Evolutionary conservation across 2,113 vertebrate genomes (phyloP).

Genomic region (zebrafish (Danio rerio)): DNA sequence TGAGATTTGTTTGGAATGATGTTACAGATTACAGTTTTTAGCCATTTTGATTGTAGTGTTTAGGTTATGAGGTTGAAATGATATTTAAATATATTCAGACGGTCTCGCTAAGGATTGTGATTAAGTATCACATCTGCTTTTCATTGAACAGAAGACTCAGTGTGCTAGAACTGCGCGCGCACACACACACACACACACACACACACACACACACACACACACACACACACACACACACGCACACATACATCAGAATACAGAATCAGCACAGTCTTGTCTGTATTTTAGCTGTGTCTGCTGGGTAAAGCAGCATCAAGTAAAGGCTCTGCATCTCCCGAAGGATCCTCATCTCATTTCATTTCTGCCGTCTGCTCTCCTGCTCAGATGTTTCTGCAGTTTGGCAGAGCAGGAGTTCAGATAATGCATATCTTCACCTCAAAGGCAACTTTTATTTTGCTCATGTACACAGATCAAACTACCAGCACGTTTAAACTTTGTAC

Average conservation of each 20-base stretch:
- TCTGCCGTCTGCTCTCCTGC: neutral
- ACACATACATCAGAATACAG: slow-evolving; percentile 5
- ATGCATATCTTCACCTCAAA: slow-evolving; percentile 9
- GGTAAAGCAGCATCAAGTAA: slow-evolving; percentile 4
- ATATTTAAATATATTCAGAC: slow-evolving; percentile 53
- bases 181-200: slow-evolving; percentile 24
- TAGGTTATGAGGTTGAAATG: slow-evolving; percentile 16
- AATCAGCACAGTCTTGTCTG: slow-evolving; percentile 2
- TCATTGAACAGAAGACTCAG: slow-evolving; percentile 45
- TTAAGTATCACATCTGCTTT: slow-evolving; percentile 43
- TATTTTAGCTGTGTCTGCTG: slow-evolving; percentile 6
- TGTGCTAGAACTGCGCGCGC: slow-evolving; percentile 35
- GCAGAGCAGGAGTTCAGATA: neutral
- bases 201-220: slow-evolving; percentile 38
- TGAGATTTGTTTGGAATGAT: neutral
- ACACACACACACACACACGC: no score
- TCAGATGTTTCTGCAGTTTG: slow-evolving; percentile 13
- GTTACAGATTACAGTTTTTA: neutral
- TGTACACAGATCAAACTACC: neutral
- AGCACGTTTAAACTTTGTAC: neutral
- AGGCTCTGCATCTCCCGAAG: neutral
- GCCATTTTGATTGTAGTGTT: neutral
- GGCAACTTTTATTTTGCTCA: neutral
- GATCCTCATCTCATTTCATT: neutral
- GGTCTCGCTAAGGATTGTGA: slow-evolving; percentile 24